phyloP scores from a whole-genome alignment of 2,113 vertebrate genomes.

The Columba livia region DNA sequence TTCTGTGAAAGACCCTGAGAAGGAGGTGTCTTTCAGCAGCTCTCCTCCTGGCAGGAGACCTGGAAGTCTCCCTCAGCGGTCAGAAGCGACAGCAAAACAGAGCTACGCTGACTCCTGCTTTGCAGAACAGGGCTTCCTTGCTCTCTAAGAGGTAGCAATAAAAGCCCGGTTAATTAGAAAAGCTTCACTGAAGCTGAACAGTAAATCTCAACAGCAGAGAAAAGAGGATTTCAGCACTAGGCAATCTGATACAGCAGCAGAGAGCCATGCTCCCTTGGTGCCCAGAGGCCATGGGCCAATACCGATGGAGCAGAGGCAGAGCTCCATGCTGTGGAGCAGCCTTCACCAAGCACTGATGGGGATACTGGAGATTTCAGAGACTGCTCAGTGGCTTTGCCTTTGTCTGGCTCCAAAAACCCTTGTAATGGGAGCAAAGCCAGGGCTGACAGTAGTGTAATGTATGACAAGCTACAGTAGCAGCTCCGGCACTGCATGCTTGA shows the following conservation, averaged over 20 bases:
- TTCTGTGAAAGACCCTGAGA: background rate
- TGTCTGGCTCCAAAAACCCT: background rate
- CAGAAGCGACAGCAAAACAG: background rate
- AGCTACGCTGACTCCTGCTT: background rate
- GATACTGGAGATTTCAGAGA: background rate
- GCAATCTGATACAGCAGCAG: background rate
- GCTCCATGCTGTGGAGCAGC: background rate
- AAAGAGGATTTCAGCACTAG: background rate
- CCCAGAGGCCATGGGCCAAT: background rate
- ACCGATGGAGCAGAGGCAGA: accelerated
- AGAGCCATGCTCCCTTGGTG: background rate
- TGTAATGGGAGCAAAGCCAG: background rate
- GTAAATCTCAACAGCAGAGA: background rate
- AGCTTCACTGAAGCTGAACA: background rate
- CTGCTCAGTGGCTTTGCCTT: background rate
- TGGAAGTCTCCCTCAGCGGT: background rate
- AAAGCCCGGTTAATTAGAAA: background rate
- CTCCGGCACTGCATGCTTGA: background rate
- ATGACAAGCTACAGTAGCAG: conserved; percentile 17
- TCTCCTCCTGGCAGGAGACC: background rate
- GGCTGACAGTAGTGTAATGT: conserved; percentile 12
- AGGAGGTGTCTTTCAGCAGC: background rate
- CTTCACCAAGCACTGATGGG: background rate
- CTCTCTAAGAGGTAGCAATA: background rate
- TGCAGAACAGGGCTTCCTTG: background rate